Percentiles rank a stretch among this genome's conserved stretches.
phyloP scores from a whole-genome alignment of 2,888 invertebrate genomes.

The Leptodirus hochenwartii region DNA sequence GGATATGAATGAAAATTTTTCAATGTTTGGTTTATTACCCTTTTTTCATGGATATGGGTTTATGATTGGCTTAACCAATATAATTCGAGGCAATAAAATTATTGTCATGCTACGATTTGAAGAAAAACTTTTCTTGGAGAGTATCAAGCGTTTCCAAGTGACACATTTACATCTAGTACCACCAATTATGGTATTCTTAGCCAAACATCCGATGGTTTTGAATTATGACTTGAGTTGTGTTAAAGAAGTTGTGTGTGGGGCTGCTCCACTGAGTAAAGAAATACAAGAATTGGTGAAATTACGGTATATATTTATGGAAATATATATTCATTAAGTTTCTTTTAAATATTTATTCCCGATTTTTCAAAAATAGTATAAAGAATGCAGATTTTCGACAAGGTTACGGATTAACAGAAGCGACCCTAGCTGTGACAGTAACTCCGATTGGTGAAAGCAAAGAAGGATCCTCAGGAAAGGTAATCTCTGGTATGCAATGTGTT shows the following conservation, averaged over 20 bases:
- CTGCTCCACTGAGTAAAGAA: slow-evolving; percentile 55
- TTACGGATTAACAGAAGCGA: slow-evolving; percentile 32
- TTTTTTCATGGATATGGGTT: slow-evolving; percentile 19
- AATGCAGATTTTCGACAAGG: not conserved
- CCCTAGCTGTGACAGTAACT: slow-evolving; percentile 32
- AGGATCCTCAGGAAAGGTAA: slow-evolving; percentile 44
- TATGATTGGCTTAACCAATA: slow-evolving; percentile 12
- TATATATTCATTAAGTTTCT: too few species aligned
- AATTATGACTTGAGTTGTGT: slow-evolving; percentile 53
- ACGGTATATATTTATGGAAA: not conserved
- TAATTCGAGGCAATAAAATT: slow-evolving; percentile 13
- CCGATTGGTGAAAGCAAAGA: slow-evolving; percentile 26
- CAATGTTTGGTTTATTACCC: slow-evolving; percentile 14
- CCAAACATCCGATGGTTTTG: slow-evolving; percentile 55
- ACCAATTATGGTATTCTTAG: slow-evolving; percentile 58
- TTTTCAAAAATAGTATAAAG: too few species aligned
- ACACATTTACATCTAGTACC: slow-evolving; percentile 55
- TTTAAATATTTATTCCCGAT: too few species aligned
- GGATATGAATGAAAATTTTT: slow-evolving; percentile 7
- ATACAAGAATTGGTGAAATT: slow-evolving; percentile 33
- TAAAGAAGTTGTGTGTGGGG: slow-evolving; percentile 47
- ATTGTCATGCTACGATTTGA: slow-evolving; percentile 42
- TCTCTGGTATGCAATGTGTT: slow-evolving; percentile 40
- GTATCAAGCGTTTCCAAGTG: slow-evolving; percentile 46
- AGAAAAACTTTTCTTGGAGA: slow-evolving; percentile 43